Conservation (phyloP, 1,140 invertebrate species). For the Ceratina australensis region DNA sequence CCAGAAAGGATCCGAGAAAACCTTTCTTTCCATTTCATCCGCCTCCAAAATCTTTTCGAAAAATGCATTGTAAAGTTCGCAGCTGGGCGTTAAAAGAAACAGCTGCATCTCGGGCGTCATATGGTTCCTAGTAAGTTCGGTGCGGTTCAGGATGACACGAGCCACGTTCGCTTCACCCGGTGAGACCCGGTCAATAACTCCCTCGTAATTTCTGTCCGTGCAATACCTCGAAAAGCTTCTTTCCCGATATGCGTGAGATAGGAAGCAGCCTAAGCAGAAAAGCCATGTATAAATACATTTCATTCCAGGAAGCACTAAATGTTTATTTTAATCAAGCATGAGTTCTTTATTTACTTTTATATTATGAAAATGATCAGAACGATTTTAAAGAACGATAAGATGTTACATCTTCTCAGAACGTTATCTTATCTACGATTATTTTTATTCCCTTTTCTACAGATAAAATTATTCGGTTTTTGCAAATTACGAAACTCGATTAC, state of each 20-base stretch:
- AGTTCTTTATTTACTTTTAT: background rate
- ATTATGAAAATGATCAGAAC: background rate
- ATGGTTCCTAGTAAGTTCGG: conserved; percentile 70
- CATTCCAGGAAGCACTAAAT: background rate
- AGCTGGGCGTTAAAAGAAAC: conserved; percentile 79
- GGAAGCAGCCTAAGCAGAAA: conserved; percentile 3
- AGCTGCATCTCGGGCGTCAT: conserved; percentile 81
- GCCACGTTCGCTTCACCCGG: conserved; percentile 15
- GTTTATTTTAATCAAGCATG: too few relatives aligned
- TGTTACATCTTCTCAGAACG: conserved; percentile 28
- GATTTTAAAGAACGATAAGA: conserved; percentile 5
- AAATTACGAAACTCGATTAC: background rate
- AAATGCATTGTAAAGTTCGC: conserved; percentile 77
- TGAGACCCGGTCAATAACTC: background rate
- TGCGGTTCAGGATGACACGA: conserved; percentile 55
- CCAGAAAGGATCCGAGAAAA: conserved; percentile 79
- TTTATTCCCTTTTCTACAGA: background rate
- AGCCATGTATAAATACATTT: background rate
- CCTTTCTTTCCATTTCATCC: conserved; percentile 62
- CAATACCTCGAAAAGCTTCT: background rate
- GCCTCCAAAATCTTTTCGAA: conserved; percentile 57
- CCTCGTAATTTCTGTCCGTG: background rate
- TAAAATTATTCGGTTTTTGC: conserved; percentile 1
- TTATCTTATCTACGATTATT: conserved; percentile 4
- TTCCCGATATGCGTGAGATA: background rate